A percentile compares a stretch with the other conserved stretches of the same genome.
Evolutionary conservation across 1,140 invertebrate species (phyloP).

Genomic region (Drosophila sulfurigaster): DNA sequence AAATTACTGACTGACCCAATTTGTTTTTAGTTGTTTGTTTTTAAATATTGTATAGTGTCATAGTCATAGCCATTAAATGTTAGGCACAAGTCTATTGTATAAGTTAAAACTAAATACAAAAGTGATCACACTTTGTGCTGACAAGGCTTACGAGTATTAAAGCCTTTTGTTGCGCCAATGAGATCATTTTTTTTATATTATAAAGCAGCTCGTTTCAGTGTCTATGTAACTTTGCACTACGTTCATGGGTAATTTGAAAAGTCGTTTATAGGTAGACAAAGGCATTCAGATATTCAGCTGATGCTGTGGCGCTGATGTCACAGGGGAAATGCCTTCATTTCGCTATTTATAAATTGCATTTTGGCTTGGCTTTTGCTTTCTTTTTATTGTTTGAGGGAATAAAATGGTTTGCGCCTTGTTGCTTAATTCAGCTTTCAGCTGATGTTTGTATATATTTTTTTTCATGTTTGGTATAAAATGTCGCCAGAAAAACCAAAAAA

Average conservation of each 20-base stretch:
- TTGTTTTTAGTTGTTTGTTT: slow-evolving; percentile 39
- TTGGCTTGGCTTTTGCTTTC: slow-evolving; percentile 35
- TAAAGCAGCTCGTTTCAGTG: slow-evolving; percentile 25
- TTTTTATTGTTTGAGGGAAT: slow-evolving; percentile 48
- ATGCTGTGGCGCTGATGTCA: slow-evolving; percentile 70
- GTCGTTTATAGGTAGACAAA: slow-evolving; percentile 60
- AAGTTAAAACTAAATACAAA: slow-evolving; percentile 25
- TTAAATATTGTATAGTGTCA: slow-evolving; percentile 55
- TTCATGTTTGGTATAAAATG: slow-evolving; percentile 71
- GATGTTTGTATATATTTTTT: slow-evolving; percentile 45
- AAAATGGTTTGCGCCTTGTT: slow-evolving; percentile 18
- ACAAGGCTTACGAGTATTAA: slow-evolving; percentile 46
- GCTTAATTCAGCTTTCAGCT: slow-evolving; percentile 40
- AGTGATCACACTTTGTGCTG: slow-evolving; percentile 46
- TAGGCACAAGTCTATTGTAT: slow-evolving; percentile 33
- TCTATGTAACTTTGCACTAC: slow-evolving; percentile 19
- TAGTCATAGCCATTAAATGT: slow-evolving; percentile 52
- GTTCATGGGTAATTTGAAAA: slow-evolving; percentile 49
- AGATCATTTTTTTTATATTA: slow-evolving; percentile 58
- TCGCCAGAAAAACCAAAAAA: slow-evolving; percentile 49
- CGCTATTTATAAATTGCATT: slow-evolving; percentile 76
- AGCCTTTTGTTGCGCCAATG: slow-evolving; percentile 54
- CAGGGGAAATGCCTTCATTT: slow-evolving; percentile 73
- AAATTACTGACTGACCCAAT: slow-evolving; percentile 27
- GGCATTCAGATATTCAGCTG: slow-evolving; percentile 27